Base-by-base conservation (phyloP, 2,113 vertebrate species). In the Genyomyrus donnyi region DNA sequence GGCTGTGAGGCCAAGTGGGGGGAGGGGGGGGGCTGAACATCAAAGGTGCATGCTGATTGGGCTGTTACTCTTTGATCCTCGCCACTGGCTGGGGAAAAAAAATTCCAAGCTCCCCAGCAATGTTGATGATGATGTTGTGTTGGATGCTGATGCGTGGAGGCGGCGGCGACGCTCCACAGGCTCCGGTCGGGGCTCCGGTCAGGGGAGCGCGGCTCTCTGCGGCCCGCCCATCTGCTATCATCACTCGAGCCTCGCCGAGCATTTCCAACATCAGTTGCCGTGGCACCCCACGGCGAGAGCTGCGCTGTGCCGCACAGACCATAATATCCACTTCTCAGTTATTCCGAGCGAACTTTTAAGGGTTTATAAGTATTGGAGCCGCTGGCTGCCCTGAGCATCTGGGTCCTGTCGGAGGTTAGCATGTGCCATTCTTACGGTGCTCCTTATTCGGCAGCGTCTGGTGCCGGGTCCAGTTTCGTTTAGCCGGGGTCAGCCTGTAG, bases 121-220 rank as follows among this genome's bases (percentile, higher is more conserved):
- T 50, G 27, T 15, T 39, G 50, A 58, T 53, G 49, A 84, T 56
- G 77, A 89, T 56, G 77, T 42, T 19, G 3, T 21, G 31, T 3
- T 39, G 15, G 48, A 84, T 92, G 91, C 91, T 94, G 93, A 95
- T 94, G 91, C 93, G 93, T 94, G 95, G 94, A 94, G 94, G 94
- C 8, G 49, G 13, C n/a, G 48, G 39, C 39, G 39, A 3, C 21
- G 21, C 10, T 66, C 89, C 49, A 66, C 83, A 66, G 74, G 85
- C 50, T 39, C 86, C 52, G 35, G 70, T 27, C 6, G 74, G 19
- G 53, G 19, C 53, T 21, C 19, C 53, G 5, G 56, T 58, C 6
- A 0, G 13, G 27, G n/a, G 50, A 42, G 48, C 6, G 0, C 10
- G 1, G 13, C 48, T 39, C 88, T 62, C 45, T 90, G 93, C 92